Evolutionary conservation across 2,797 vertebrate species (phyloP).

Genomic region (Oreonectes daqikongensis): DNA sequence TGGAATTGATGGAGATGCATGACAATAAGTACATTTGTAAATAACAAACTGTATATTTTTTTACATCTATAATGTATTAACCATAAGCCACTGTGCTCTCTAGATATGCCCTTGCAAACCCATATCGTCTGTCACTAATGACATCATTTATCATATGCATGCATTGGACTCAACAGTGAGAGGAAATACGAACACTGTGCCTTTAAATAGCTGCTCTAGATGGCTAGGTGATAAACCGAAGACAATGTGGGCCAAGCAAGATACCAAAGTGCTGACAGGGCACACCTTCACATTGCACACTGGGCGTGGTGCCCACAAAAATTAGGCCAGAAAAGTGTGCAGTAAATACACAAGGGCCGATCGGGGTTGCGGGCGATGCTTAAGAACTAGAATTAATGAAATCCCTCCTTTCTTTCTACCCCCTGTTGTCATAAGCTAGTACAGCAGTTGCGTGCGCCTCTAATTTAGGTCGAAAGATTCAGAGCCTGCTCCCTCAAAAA

Average conservation of each 20-base stretch:
- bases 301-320: background rate
- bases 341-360: background rate
- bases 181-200: slow-evolving; percentile 7
- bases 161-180: background rate
- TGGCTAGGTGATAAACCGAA: slow-evolving; percentile 1
- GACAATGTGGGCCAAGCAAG: slow-evolving; percentile 15
- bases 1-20: too few species aligned
- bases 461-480: slow-evolving; percentile 43
- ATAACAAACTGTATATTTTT: too few species aligned
- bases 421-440: too few species aligned
- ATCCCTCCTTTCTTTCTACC: background rate
- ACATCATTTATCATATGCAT: background rate
- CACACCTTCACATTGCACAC: slow-evolving; percentile 32
- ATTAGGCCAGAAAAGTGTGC: background rate
- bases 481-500: slow-evolving; percentile 34
- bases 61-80: background rate
- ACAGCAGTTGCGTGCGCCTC: background rate
- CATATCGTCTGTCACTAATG: background rate
- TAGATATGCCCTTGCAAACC: background rate
- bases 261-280: slow-evolving; percentile 31
- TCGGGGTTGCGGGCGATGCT: background rate
- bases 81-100: background rate
- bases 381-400: background rate
- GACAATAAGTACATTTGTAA: too few species aligned
- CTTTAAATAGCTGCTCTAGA: slow-evolving; percentile 29